phyloP scores from a whole-genome alignment of 2,888 invertebrate genomes.

The Tanytarsus gracilentus region DNA sequence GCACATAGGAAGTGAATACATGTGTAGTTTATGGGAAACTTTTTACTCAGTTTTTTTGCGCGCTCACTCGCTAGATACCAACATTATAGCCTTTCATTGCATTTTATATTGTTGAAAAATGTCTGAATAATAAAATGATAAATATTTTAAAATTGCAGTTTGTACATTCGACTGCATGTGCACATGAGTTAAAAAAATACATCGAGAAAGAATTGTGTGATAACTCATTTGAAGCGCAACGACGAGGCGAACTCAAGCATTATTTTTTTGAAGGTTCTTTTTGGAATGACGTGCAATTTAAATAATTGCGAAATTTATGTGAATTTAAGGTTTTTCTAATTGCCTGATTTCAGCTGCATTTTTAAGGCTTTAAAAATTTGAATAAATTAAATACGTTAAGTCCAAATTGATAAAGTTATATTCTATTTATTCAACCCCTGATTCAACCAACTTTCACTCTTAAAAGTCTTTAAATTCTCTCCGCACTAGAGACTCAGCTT shows the following conservation, averaged over 20 bases:
- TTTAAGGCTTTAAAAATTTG: not conserved
- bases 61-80: not conserved
- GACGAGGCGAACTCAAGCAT: not conserved
- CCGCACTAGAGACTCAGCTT: not conserved
- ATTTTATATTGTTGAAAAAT: constrained; percentile 1
- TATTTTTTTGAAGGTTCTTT: not conserved
- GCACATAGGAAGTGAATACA: constrained; percentile 29
- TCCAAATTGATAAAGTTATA: no score
- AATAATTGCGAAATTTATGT: not conserved
- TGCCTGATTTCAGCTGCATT: not conserved
- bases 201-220: not conserved
- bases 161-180: constrained; percentile 4
- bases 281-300: not conserved
- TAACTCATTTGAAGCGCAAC: constrained; percentile 13
- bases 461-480: not conserved
- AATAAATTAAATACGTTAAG: no score
- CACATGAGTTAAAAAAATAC: not conserved
- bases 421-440: no score
- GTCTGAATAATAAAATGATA: constrained; percentile 19
- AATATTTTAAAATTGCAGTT: constrained; percentile 27
- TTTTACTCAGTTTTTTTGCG: not conserved
- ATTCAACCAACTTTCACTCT: not conserved
- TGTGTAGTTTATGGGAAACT: constrained; percentile 25
- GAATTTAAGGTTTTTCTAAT: not conserved
- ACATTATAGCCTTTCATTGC: no score